A percentile compares a stretch with the other conserved stretches of the same genome.
phyloP scores from a whole-genome alignment of 2,797 vertebrate genomes.

The Acrossocheilus fasciatus region DNA sequence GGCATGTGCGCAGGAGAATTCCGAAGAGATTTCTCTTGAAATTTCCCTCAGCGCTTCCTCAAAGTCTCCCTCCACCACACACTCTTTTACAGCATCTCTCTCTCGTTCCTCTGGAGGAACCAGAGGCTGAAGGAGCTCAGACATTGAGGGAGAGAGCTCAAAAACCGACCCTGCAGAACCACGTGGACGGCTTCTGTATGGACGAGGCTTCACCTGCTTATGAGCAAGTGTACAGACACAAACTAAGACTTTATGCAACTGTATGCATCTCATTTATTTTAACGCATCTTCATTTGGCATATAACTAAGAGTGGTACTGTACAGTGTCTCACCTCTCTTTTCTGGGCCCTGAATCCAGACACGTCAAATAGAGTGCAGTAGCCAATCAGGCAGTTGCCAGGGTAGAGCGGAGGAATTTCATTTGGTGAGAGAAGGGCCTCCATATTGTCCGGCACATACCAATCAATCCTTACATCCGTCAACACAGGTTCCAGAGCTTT shows the following conservation, averaged over 20 bases:
- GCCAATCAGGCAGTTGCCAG: slow-evolving; percentile 88
- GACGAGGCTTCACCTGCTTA: slow-evolving; percentile 65
- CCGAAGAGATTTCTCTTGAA: slow-evolving; percentile 83
- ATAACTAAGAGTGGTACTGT: not conserved
- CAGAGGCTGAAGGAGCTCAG: slow-evolving; percentile 74
- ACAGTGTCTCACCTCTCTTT: slow-evolving; percentile 68
- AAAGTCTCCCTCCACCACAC: slow-evolving; percentile 73
- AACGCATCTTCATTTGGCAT: not conserved
- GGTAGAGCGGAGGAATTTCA: slow-evolving; percentile 93
- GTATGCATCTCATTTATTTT: not conserved
- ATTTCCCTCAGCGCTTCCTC: slow-evolving; percentile 79
- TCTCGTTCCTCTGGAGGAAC: slow-evolving; percentile 58
- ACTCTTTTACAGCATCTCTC: slow-evolving; percentile 34
- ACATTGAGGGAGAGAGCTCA: slow-evolving; percentile 81
- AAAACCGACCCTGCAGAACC: slow-evolving; percentile 84
- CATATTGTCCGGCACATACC: slow-evolving; percentile 95
- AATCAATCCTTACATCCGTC: slow-evolving; percentile 95
- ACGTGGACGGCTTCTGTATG: slow-evolving; percentile 62
- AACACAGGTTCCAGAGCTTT: slow-evolving; percentile 94
- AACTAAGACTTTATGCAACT: not conserved
- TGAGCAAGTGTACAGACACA: not conserved
- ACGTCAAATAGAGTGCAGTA: slow-evolving; percentile 94
- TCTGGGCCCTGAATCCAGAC: slow-evolving; percentile 82
- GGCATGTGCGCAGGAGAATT: slow-evolving; percentile 82
- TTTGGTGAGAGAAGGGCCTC: slow-evolving; percentile 96